Evolutionary conservation across 2,888 invertebrate genomes (phyloP), one percentile per base, ranked within the genome.

Genomic region (Lymantria dispar): DNA sequence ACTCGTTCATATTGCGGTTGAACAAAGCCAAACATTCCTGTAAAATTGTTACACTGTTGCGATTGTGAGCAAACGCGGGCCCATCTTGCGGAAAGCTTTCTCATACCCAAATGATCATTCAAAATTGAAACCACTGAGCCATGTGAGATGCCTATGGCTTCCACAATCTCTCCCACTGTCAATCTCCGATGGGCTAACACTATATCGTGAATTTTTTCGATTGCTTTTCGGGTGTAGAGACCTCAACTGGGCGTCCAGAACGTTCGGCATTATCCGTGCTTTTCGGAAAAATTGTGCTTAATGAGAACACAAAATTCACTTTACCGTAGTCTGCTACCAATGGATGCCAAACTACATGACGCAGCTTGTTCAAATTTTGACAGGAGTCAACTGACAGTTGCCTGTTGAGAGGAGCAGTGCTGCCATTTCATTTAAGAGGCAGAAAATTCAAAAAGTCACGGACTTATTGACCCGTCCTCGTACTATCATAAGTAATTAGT

Each of bases 51-150:
- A 50, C 44, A 45, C 61, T 58, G 12, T 40, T 40, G 40, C 40
- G 33, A 13, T 54, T 54, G 60, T 65, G 48, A 65, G 56, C 55
- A 63, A 63, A 47, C 68, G 70, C 68, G 69, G 66, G 14, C 15
- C 40, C 15, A 65, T 54, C 65, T 56, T 49, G 70, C 62, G 48
- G 47, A 64, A 11, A 64, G 56, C 55, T 69, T 65, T 64, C 40
- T 61, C 62, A 63, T 63, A 39, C 41, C 54, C 50, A 68, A 62
- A 13, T 62, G 9, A 22, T 68, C 52, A 54, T 59, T 29, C 29
- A 70, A 60, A 55, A 66, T 70, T 22, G 1, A 14, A 40, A 14
- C 7, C 9, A 40, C 40, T 14, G 14, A 14, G 13, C 15, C 40
- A 40, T 13, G 13, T 14, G 40, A 40, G 40, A 40, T 40, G 9